Conservation (phyloP, 2,888 invertebrate genomes). For the Agriopis leucophaearia region DNA sequence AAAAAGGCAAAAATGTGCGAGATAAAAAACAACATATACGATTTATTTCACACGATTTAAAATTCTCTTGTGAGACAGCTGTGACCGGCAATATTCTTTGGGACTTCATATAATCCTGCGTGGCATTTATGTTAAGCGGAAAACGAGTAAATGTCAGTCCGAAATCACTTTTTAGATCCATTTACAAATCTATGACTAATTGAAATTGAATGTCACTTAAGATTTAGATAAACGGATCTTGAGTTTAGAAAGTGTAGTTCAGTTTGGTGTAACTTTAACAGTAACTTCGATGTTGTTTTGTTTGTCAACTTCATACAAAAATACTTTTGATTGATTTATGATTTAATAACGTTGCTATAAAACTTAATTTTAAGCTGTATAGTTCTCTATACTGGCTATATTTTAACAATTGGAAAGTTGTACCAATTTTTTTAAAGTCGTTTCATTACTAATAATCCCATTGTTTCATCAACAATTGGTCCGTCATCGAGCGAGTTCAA, state of each 20-base stretch:
- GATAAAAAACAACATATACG: constrained; percentile 53
- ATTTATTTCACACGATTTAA: constrained; percentile 62
- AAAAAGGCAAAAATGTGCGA: constrained; percentile 36
- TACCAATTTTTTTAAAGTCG: constrained; percentile 39
- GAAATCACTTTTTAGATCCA: constrained; percentile 39
- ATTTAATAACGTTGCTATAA: neutral
- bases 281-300: constrained; percentile 11
- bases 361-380: constrained; percentile 2
- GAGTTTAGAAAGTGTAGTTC: constrained; percentile 33
- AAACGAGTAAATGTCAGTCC: constrained; percentile 67
- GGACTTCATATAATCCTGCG: constrained; percentile 68
- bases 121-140: constrained; percentile 74
- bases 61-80: constrained; percentile 52
- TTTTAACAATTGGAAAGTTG: constrained; percentile 34
- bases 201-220: constrained; percentile 72
- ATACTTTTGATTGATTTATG: neutral
- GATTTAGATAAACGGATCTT: constrained; percentile 69
- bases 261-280: constrained; percentile 36
- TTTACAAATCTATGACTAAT: constrained; percentile 67
- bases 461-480: constrained; percentile 72
- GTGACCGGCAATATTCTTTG: constrained; percentile 52
- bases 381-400: constrained; percentile 1
- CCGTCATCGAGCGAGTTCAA: constrained; percentile 75
- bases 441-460: constrained; percentile 63
- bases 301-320: constrained; percentile 1